A percentile compares a stretch with the other conserved stretches of the same genome.
Evolutionary conservation across 2,113 vertebrate genomes (phyloP).

Genomic region (Paradoxurus hermaphroditus): DNA sequence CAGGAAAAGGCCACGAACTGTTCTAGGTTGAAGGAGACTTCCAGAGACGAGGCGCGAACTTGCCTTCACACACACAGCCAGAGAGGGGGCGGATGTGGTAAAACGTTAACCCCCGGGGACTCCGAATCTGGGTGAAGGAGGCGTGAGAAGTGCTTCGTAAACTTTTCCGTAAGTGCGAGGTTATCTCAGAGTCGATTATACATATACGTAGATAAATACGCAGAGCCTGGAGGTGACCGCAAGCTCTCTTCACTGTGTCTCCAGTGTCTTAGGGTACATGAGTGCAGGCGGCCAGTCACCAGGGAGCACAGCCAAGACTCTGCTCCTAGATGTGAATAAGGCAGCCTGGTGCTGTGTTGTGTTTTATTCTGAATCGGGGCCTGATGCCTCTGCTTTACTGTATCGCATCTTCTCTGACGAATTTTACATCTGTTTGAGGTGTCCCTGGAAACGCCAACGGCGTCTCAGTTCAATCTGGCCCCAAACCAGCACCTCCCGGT

Average conservation of each 20-base stretch:
- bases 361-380: not conserved
- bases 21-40: not conserved
- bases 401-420: not conserved
- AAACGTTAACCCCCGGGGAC: not conserved
- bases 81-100: not conserved
- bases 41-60: not conserved
- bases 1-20: not conserved
- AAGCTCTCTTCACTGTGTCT: not conserved
- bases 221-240: no score
- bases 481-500: not conserved
- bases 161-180: not conserved
- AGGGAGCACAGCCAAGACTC: not conserved
- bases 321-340: not conserved
- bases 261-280: not conserved
- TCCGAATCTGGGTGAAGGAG: not conserved
- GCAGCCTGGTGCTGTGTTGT: not conserved
- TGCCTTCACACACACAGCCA: fast-evolving
- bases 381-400: not conserved
- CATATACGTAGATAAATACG: not conserved
- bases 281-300: not conserved
- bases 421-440: not conserved
- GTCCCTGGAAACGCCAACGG: not conserved
- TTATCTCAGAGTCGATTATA: not conserved
- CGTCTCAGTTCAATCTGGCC: not conserved
- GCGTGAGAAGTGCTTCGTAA: not conserved